Percentiles rank a stretch among this genome's conserved stretches.
Evolutionary conservation across 1,140 invertebrate species (phyloP).

Genomic region (Ips nitidus): DNA sequence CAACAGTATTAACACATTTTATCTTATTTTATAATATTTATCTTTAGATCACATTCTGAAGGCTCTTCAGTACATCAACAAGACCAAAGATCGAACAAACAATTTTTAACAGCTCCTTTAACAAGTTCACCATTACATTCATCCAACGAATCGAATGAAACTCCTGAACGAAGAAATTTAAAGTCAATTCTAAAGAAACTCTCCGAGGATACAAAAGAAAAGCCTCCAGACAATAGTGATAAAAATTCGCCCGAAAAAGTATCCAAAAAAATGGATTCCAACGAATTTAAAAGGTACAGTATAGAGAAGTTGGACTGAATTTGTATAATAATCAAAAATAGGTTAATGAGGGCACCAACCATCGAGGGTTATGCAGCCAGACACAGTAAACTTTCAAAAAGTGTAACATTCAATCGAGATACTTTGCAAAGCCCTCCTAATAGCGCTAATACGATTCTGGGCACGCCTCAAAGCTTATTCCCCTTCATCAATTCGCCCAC

Average conservation of each 20-base stretch:
- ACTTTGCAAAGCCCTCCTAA: slow-evolving; percentile 76
- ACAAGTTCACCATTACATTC: slow-evolving; percentile 49
- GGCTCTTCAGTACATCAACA: slow-evolving; percentile 59
- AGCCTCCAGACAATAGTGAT: slow-evolving; percentile 45
- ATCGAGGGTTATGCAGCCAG: slow-evolving; percentile 83
- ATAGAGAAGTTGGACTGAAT: neutral
- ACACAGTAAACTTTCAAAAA: slow-evolving; percentile 84
- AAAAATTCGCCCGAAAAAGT: slow-evolving; percentile 44
- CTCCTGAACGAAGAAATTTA: slow-evolving; percentile 74
- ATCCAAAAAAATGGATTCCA: slow-evolving; percentile 54
- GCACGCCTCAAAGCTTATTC: slow-evolving; percentile 41
- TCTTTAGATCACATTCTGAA: slow-evolving; percentile 53
- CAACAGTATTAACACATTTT: neutral
- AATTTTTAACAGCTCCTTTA: slow-evolving; percentile 38
- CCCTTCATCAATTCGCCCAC: slow-evolving; percentile 38
- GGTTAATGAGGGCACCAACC: slow-evolving; percentile 74
- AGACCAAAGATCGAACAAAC: slow-evolving; percentile 43
- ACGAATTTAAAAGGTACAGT: slow-evolving; percentile 58
- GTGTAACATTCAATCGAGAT: slow-evolving; percentile 83
- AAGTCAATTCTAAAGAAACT: slow-evolving; percentile 85
- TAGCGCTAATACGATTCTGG: slow-evolving; percentile 52
- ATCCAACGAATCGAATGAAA: slow-evolving; percentile 78
- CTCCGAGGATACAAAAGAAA: slow-evolving; percentile 62
- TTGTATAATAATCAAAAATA: slow-evolving; percentile 3
- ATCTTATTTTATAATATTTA: neutral